Percentiles rank a stretch among this genome's conserved stretches.
phyloP scores from a whole-genome alignment of 2,888 invertebrate genomes.

The Lingula anatina region DNA sequence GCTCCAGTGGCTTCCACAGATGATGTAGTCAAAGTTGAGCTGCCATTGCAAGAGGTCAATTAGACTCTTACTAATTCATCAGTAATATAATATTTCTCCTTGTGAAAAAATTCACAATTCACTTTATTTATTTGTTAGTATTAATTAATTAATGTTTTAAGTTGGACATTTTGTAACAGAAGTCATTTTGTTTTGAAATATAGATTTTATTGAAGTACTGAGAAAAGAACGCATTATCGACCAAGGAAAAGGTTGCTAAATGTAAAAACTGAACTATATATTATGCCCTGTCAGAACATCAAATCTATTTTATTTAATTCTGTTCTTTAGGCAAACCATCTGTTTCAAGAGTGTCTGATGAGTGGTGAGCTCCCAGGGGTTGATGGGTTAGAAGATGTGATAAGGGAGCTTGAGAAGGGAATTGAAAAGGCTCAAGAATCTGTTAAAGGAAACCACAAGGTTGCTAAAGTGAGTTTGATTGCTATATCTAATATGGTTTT shows the following conservation, averaged over 20 bases:
- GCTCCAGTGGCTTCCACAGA: constrained; percentile 72
- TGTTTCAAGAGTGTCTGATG: constrained; percentile 73
- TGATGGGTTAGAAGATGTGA: constrained; percentile 72
- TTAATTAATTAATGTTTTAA: not conserved
- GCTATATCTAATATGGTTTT: constrained; percentile 2
- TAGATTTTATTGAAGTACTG: too few species aligned
- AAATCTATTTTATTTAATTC: too few species aligned
- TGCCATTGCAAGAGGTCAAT: constrained; percentile 77
- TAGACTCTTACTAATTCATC: not conserved
- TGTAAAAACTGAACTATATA: too few species aligned
- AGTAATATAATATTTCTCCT: too few species aligned
- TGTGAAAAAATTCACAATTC: not conserved
- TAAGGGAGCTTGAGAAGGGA: constrained; percentile 71
- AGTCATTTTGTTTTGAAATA: too few species aligned
- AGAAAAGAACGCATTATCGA: too few species aligned
- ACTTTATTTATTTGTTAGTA: not conserved
- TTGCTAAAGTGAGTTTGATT: constrained; percentile 67
- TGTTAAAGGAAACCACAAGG: constrained; percentile 79
- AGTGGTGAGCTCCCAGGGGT: constrained; percentile 69
- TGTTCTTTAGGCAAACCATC: constrained; percentile 73
- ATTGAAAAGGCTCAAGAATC: constrained; percentile 68
- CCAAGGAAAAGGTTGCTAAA: too few species aligned
- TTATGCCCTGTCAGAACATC: too few species aligned
- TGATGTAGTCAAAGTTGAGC: constrained; percentile 75
- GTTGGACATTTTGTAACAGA: too few species aligned